Evolutionary conservation across 2,888 invertebrate genomes (phyloP), one percentile per base, ranked within the genome.

Genomic region (Archips crataeganus): DNA sequence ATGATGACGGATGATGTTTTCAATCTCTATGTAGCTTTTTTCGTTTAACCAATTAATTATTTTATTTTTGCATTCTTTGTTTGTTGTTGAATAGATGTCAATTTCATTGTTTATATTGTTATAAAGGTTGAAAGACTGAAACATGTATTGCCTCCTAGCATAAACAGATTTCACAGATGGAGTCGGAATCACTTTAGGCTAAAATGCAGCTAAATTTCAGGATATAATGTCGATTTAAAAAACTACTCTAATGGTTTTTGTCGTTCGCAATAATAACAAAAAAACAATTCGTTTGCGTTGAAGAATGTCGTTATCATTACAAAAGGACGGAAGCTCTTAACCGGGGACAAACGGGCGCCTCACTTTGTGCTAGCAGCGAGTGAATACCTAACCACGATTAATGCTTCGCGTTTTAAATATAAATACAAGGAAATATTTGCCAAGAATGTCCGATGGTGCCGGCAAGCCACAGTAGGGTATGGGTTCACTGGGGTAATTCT

Each of bases 251-350:
- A 13, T 49, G 47, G 2, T 15, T 11, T 57, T 57, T 57, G 9
- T 1, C 32, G 32, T 10, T 10, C 57, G 57, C 32, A 57, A 11
- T 11, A 11, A 32, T 45, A 23, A 23, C 13, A 54, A 54, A 15
- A 54, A 15, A 54, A 54, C n/a, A 54, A 11, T 4, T 4, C 10
- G 10, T 23, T 32, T 32, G 11, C 57, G 23, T 32, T 57, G 11
- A 57, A 57, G 57, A 57, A 57, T 57, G 57, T 32, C 57, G 32
- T 57, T 57, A 57, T 57, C 57, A 57, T 57, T 57, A 57, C 57
- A 57, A 57, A 32, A 57, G 57, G 32, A 11, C 57, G 57, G 57
- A 57, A 57, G 57, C 57, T 57, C 57, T 57, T 32, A 57, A 11
- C 57, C 32, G 2, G 32, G 11, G 57, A 57, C 57, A 57, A 57